These are phyloP conservation scores for Trematomus loennbergii DNA, from an alignment of 2,113 vertebrate species.

Conservation along the genomic window DNA sequence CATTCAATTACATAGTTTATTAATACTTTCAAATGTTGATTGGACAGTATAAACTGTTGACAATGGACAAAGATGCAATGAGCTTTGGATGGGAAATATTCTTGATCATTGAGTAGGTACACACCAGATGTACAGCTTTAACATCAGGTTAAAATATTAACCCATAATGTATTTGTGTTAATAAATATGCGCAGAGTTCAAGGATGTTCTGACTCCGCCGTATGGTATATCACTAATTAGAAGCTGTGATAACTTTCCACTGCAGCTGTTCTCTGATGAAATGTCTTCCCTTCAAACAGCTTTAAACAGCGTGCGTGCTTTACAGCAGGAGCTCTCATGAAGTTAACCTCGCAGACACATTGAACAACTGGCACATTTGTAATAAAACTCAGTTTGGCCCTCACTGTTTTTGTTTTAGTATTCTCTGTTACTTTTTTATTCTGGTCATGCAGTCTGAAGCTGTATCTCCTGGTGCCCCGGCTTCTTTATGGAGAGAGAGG, in stretches of 20 bases:
- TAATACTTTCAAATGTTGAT: too few relatives aligned
- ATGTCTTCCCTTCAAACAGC: not conserved
- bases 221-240: conserved; percentile 8
- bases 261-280: conserved; percentile 10
- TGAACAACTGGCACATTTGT: conserved; percentile 12
- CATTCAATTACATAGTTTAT: not conserved
- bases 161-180: not conserved
- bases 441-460: conserved; percentile 34
- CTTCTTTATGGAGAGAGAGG: conserved; percentile 18
- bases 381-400: conserved; percentile 20
- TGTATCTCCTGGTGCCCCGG: conserved; percentile 37
- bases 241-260: conserved; percentile 6
- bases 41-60: not conserved
- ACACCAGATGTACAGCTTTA: not conserved
- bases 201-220: not conserved
- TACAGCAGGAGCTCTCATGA: not conserved
- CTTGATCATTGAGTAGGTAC: not conserved
- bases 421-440: conserved; percentile 14
- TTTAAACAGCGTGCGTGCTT: not conserved
- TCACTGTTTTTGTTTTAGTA: conserved; percentile 1
- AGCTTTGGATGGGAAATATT: not conserved
- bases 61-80: not conserved
- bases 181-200: not conserved
- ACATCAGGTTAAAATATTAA: not conserved
- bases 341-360: not conserved